Percentiles rank a stretch among this genome's conserved stretches.
Conservation (phyloP, 2,888 invertebrate species). For the Eupithecia centaureata region DNA sequence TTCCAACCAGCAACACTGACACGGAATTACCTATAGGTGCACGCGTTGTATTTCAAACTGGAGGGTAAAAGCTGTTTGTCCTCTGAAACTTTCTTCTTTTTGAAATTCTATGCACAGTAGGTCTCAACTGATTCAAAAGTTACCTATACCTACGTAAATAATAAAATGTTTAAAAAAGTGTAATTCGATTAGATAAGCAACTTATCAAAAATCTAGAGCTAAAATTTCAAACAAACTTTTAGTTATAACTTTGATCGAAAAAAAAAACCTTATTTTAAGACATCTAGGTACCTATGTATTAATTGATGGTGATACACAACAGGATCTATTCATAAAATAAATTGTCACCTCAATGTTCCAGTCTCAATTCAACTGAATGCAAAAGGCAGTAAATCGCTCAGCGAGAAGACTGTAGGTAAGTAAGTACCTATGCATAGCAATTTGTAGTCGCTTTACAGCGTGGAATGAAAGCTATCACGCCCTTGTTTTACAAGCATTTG, state of each 20-base stretch:
- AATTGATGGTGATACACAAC: too few species aligned
- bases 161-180: too few species aligned
- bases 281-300: too few species aligned
- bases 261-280: too few species aligned
- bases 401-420: background rate
- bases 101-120: background rate
- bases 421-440: slow-evolving; percentile 9
- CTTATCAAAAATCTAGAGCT: too few species aligned
- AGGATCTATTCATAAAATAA: background rate
- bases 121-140: background rate
- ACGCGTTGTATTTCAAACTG: slow-evolving; percentile 29
- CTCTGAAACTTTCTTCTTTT: slow-evolving; percentile 2
- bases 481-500: slow-evolving; percentile 31
- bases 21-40: slow-evolving; percentile 22
- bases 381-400: slow-evolving; percentile 15
- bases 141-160: too few species aligned
- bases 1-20: slow-evolving; percentile 46
- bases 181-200: too few species aligned
- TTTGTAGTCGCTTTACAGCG: slow-evolving; percentile 12
- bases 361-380: background rate
- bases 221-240: too few species aligned
- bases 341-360: background rate
- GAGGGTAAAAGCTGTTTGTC: background rate
- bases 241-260: too few species aligned
- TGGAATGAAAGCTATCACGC: slow-evolving; percentile 35